phyloP scores from a whole-genome alignment of 2,797 vertebrate species.

The Sebastes steindachneri region DNA sequence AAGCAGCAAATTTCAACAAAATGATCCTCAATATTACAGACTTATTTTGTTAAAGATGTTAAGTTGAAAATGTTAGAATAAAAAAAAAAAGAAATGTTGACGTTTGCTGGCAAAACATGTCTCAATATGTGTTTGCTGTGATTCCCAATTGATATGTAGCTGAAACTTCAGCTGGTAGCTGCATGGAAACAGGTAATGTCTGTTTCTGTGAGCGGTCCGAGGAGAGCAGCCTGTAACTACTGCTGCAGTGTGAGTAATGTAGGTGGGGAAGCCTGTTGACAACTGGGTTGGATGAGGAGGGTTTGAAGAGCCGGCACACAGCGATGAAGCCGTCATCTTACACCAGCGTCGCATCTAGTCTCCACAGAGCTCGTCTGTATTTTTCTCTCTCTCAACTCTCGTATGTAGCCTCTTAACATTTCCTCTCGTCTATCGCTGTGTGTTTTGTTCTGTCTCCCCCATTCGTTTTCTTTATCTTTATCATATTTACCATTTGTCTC shows the following conservation, averaged over 20 bases:
- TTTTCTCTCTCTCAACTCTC: not conserved
- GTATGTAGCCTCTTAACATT: not conserved
- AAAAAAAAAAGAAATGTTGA: not conserved
- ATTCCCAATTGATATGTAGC: not conserved
- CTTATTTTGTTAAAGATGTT: not conserved
- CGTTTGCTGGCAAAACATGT: not conserved
- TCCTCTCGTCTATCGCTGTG: not conserved
- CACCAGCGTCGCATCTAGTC: not conserved
- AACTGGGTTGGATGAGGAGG: slow-evolving; percentile 28
- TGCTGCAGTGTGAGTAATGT: slow-evolving; percentile 52
- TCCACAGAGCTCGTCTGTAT: not conserved
- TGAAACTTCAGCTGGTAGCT: not conserved
- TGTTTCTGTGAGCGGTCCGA: slow-evolving; percentile 7
- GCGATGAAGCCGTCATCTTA: slow-evolving; percentile 57
- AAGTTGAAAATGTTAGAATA: not conserved
- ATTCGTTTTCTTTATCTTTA: slow-evolving; percentile 4
- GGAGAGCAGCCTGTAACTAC: slow-evolving; percentile 22
- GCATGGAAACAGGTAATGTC: not conserved
- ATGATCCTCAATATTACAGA: not conserved
- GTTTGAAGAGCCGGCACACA: slow-evolving; percentile 12
- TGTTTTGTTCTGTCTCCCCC: not conserved
- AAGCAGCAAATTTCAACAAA: not conserved
- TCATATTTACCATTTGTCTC: slow-evolving; percentile 6
- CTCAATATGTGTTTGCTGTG: no score
- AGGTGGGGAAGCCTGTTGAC: slow-evolving; percentile 37